phyloP scores from a whole-genome alignment of 2,888 invertebrate species.

The Amblyjoppa proteus region DNA sequence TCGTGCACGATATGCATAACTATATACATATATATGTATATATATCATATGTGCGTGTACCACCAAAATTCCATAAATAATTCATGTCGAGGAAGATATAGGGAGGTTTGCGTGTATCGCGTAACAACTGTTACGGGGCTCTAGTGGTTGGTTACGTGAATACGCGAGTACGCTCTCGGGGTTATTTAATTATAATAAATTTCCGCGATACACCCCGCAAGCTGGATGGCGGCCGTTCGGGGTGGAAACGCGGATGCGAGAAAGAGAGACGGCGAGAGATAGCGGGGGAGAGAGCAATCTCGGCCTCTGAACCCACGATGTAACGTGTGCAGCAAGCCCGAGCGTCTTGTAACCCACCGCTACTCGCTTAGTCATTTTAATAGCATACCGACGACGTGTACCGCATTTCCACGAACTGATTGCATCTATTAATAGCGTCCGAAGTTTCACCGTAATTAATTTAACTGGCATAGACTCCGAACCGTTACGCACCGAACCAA shows the following conservation, averaged over 20 bases:
- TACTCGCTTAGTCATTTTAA: conserved; percentile 64
- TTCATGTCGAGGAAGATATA: conserved; percentile 59
- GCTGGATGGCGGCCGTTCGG: neutral
- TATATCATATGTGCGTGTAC: conserved; percentile 12
- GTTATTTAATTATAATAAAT: conserved; percentile 76
- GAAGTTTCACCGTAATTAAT: conserved; percentile 52
- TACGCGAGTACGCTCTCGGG: conserved; percentile 43
- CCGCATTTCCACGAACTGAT: conserved; percentile 61
- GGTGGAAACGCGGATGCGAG: conserved; percentile 8
- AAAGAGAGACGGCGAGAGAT: neutral
- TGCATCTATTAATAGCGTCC: conserved; percentile 63
- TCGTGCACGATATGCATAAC: conserved; percentile 11
- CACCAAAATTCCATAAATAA: conserved; percentile 68
- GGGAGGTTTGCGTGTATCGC: conserved; percentile 64
- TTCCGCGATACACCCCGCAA: conserved; percentile 65
- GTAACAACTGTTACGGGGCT: conserved; percentile 63
- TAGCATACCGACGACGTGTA: conserved; percentile 55
- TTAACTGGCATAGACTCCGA: conserved; percentile 1
- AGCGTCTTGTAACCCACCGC: conserved; percentile 47
- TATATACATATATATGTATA: no score
- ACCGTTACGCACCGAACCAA: neutral
- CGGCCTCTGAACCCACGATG: conserved; percentile 63
- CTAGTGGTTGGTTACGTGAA: conserved; percentile 53
- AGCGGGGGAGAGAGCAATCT: conserved; percentile 25
- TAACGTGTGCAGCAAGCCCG: conserved; percentile 42